A percentile compares a stretch with the other conserved stretches of the same genome.
Conservation (phyloP, 2,888 invertebrate species). For the Opisthograptis luteolata region DNA sequence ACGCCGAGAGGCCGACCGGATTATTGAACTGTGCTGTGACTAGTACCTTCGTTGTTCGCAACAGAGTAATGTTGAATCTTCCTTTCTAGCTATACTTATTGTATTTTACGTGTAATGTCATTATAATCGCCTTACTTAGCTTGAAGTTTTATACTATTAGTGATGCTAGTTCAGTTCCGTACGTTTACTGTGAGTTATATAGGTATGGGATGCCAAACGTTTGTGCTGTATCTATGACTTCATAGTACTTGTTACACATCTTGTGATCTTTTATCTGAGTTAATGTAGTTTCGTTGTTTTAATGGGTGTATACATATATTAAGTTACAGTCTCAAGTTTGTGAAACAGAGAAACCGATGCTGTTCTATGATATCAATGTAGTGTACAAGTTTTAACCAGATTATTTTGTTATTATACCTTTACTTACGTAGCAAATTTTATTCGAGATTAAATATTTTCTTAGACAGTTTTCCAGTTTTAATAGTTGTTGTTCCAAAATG, state of each 20-base stretch:
- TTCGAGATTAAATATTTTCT: conserved; percentile 65
- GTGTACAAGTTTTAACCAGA: conserved; percentile 61
- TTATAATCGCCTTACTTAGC: conserved; percentile 51
- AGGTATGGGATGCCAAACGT: conserved; percentile 69
- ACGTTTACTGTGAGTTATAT: conserved; percentile 43
- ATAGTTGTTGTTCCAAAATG: conserved; percentile 36
- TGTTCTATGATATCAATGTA: conserved; percentile 50
- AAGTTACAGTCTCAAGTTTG: conserved; percentile 25
- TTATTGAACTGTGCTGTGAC: conserved; percentile 32
- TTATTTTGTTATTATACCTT: conserved; percentile 72
- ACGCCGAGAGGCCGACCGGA: conserved; percentile 15
- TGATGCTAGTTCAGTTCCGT: conserved; percentile 58
- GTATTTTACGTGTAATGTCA: conserved; percentile 42
- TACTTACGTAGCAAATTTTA: conserved; percentile 48
- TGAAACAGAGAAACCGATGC: conserved; percentile 37
- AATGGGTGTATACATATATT: conserved; percentile 15
- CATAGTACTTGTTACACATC: conserved; percentile 48
- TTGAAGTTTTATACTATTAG: conserved; percentile 51
- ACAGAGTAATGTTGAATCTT: conserved; percentile 17
- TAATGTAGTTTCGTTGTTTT: conserved; percentile 26
- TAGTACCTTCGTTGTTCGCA: conserved; percentile 26
- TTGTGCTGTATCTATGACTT: conserved; percentile 52
- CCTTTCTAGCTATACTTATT: conserved; percentile 11
- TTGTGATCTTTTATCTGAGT: conserved; percentile 43
- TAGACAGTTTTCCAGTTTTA: conserved; percentile 63